A percentile compares a stretch with the other conserved stretches of the same genome.
phyloP scores from a whole-genome alignment of 1,140 invertebrate species.

The Epicauta chinensis region DNA sequence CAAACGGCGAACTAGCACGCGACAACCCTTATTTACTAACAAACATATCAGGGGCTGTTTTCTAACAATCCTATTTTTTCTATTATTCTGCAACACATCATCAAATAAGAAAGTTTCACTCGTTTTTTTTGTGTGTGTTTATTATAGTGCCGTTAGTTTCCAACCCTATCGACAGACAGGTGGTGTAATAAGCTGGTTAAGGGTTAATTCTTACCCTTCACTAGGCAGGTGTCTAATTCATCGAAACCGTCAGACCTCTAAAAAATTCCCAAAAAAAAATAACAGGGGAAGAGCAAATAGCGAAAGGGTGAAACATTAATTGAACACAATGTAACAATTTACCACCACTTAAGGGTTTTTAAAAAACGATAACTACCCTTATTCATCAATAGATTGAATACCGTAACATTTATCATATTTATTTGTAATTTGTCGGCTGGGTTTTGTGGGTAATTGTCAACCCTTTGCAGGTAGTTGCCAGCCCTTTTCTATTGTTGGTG shows the following conservation, averaged over 20 bases:
- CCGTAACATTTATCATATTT: neutral
- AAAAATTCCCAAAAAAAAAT: slow-evolving; percentile 7
- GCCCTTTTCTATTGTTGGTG: no score
- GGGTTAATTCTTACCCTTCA: slow-evolving; percentile 13
- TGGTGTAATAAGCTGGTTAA: slow-evolving; percentile 12
- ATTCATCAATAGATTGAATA: neutral
- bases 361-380: neutral
- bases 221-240: slow-evolving; percentile 9
- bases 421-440: no score
- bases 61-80: neutral
- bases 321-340: neutral
- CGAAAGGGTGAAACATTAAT: neutral
- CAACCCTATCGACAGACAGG: slow-evolving; percentile 4
- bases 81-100: neutral
- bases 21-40: slow-evolving; percentile 10
- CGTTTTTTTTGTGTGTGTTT: slow-evolving; percentile 1
- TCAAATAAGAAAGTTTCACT: neutral
- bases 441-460: no score
- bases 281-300: slow-evolving; percentile 3
- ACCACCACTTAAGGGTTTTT: neutral
- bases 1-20: slow-evolving; percentile 14
- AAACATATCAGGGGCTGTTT: neutral
- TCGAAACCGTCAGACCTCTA: slow-evolving; percentile 9
- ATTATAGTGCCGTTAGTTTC: slow-evolving; percentile 3
- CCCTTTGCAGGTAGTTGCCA: no score